These are phyloP conservation scores for Branchipolynoe longqiensis DNA, from an alignment of 2,888 invertebrate species.

Conservation along the genomic window DNA sequence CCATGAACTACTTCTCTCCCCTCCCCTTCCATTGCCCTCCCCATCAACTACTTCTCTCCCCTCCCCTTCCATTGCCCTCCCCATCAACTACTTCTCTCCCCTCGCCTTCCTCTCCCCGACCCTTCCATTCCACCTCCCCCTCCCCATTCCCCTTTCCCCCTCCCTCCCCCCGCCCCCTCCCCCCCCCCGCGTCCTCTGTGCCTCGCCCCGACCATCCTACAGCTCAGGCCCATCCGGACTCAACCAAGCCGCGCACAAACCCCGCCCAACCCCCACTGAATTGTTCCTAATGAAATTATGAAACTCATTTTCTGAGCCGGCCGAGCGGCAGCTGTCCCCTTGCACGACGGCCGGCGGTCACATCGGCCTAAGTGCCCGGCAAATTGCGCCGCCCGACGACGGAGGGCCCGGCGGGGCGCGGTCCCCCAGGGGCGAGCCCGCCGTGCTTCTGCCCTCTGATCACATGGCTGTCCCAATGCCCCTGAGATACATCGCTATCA, in stretches of 20 bases:
- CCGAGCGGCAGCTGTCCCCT: slow-evolving; percentile 49
- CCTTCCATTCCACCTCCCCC: background rate
- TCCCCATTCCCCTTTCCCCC: background rate
- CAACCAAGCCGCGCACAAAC: no score
- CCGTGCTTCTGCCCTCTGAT: no score
- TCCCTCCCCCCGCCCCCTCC: no score
- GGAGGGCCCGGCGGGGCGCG: no score
- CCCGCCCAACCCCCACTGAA: no score
- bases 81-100: background rate
- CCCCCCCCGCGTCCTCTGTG: no score
- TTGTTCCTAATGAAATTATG: slow-evolving; percentile 57
- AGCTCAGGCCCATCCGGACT: background rate
- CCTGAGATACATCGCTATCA: no score
- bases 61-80: background rate
- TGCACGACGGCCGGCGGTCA: slow-evolving; percentile 13
- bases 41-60: background rate
- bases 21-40: background rate
- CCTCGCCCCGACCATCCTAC: background rate
- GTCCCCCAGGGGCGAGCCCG: no score
- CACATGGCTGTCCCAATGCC: no score
- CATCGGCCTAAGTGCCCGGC: slow-evolving; percentile 24
- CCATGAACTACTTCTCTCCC: background rate
- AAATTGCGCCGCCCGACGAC: slow-evolving; percentile 9
- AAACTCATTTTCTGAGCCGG: slow-evolving; percentile 44
- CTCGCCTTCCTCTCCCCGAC: background rate